Evolutionary conservation across 2,797 vertebrate genomes (phyloP).

Genomic region (Rachycentron canadum): DNA sequence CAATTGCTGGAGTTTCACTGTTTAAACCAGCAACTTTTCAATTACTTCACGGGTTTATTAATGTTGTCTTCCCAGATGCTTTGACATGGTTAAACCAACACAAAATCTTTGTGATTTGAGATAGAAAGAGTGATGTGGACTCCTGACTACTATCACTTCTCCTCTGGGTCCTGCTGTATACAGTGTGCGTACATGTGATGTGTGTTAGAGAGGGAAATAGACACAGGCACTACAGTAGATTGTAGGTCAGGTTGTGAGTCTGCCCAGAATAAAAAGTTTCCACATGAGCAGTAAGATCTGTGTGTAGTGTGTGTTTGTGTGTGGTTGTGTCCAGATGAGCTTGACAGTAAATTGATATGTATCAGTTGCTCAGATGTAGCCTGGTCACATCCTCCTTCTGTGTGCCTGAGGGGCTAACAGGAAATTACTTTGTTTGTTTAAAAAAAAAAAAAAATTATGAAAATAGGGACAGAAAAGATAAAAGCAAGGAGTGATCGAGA

Average conservation of each 20-base stretch:
- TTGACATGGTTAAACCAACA: too few species aligned
- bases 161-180: background rate
- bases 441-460: conserved; percentile 56
- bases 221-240: conserved; percentile 23
- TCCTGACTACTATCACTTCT: too few species aligned
- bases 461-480: conserved; percentile 41
- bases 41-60: too few species aligned
- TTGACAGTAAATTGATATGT: conserved; percentile 44
- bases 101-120: too few species aligned
- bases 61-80: too few species aligned
- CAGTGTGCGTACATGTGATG: background rate
- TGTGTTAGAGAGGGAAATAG: background rate
- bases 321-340: conserved; percentile 39
- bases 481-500: background rate
- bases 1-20: too few species aligned
- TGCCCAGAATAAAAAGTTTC: conserved; percentile 39
- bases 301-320: conserved; percentile 14
- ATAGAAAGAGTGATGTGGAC: too few species aligned
- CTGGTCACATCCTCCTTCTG: conserved; percentile 48
- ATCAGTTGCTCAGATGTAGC: conserved; percentile 58
- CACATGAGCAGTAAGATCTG: conserved; percentile 21
- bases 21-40: too few species aligned
- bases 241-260: conserved; percentile 36
- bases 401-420: conserved; percentile 34
- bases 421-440: conserved; percentile 67